Conservation (phyloP, 1,140 invertebrate species). For the Procambarus virginalis region DNA sequence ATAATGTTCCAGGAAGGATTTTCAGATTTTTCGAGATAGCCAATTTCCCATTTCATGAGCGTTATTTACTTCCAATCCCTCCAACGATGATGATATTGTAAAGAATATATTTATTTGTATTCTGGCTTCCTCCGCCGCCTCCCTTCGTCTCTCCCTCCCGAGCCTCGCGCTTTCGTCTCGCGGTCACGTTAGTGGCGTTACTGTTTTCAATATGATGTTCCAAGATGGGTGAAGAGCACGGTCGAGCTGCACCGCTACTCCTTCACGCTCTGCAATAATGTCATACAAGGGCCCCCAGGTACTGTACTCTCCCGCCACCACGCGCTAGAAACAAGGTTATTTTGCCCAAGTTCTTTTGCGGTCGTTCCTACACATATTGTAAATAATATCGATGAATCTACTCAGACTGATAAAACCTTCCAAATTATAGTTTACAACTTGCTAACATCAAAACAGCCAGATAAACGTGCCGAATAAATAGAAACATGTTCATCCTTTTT, state of each 20-base stretch:
- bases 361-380: too few relatives aligned
- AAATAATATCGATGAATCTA: too few relatives aligned
- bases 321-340: too few relatives aligned
- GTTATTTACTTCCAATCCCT: not conserved
- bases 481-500: not conserved
- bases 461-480: not conserved
- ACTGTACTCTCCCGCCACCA: too few relatives aligned
- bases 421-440: too few relatives aligned
- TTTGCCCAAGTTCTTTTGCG: too few relatives aligned
- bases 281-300: not conserved
- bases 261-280: not conserved
- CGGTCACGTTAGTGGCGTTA: conserved; percentile 2
- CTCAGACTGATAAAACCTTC: too few relatives aligned
- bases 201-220: not conserved
- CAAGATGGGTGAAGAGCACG: too few relatives aligned
- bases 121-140: not conserved
- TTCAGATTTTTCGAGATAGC: conserved; percentile 9
- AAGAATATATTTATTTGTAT: not conserved
- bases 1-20: not conserved
- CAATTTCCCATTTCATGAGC: not conserved
- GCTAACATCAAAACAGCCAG: too few relatives aligned
- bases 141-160: not conserved
- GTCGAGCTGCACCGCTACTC: conserved; percentile 4
- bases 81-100: not conserved
- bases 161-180: not conserved